Base-by-base conservation (phyloP, 2,797 vertebrate genomes). In the Poecilia wingei region DNA sequence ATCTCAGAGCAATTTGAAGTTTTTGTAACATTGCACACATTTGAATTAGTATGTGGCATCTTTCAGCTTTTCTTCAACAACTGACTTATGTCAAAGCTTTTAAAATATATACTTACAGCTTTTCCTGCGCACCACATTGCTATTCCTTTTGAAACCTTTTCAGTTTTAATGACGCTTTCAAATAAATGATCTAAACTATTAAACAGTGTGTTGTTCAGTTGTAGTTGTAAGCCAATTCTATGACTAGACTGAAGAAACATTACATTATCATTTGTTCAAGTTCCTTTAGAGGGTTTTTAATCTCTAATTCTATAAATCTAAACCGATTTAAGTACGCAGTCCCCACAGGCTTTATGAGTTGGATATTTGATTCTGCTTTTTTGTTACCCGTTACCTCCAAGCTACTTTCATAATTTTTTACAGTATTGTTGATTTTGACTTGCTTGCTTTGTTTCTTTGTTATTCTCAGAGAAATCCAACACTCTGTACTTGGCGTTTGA, bases 401-500 rank as follows among this genome's bases (percentile, higher is more conserved):
- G 28, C 18, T 18, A 33, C 14, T 33, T 33, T 2, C 31, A 61
- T 16, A 0, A 61, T 61, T 18, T 61, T 61, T 36, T 16, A 33
- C 10, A 7, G 13, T 64, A 20, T 64, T 33, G 59, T 20, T 64
- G 5, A 61, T 64, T 64, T 61, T 64, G 31, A 33, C 18, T 64
- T 36, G 16, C 6, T 33, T 36, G 59, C 33, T 36, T 64, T 36
- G 13, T 18, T 36, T 33, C 31, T 33, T 64, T 61, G 31, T 61
- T 64, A 20, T 64, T 36, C 59, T 61, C 14, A 33, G 31, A 61
- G 31, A 33, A 9, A 16, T 61, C 49, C 49, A 25, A 8, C 49
- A 9, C 49, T 51, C 7, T 51, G 49, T 51, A 9, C 49, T 53
- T 3, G 3, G 2, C n/a, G 80, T 84, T 82, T 88, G 45, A 83